Evolutionary conservation across 2,113 vertebrate genomes (phyloP).

Genomic region (Jaculus jaculus): DNA sequence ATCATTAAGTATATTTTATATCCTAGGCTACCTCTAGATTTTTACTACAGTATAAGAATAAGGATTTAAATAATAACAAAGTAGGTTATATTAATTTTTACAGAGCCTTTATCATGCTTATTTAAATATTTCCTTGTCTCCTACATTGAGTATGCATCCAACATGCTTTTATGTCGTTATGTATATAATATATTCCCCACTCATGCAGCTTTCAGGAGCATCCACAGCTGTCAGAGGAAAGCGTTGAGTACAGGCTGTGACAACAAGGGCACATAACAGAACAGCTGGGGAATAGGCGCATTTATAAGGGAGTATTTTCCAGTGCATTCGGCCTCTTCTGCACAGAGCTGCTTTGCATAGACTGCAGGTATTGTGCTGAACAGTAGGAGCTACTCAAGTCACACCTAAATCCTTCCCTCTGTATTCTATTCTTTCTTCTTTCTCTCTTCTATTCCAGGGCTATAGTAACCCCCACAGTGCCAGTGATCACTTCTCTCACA

Average conservation of each 20-base stretch:
- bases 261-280: not conserved
- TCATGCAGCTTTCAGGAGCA: not conserved
- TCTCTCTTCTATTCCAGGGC: not conserved
- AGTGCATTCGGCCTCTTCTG: not conserved
- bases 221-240: slow-evolving; percentile 22
- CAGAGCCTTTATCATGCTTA: not conserved
- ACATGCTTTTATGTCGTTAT: not conserved
- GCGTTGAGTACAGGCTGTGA: not conserved
- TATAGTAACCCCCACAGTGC: fast-evolving
- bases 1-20: not conserved
- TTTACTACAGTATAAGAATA: not conserved
- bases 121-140: not conserved
- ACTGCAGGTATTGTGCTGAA: no score
- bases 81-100: not conserved
- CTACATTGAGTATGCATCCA: not conserved
- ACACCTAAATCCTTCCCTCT: not conserved
- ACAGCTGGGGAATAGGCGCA: not conserved
- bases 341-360: not conserved
- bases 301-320: not conserved
- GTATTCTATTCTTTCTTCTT: not conserved
- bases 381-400: not conserved
- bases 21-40: not conserved
- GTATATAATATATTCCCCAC: not conserved
- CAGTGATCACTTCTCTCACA: fast-evolving
- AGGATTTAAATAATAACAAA: not conserved